Base-by-base conservation (phyloP, 2,797 vertebrate species). In the Cygnus olor region DNA sequence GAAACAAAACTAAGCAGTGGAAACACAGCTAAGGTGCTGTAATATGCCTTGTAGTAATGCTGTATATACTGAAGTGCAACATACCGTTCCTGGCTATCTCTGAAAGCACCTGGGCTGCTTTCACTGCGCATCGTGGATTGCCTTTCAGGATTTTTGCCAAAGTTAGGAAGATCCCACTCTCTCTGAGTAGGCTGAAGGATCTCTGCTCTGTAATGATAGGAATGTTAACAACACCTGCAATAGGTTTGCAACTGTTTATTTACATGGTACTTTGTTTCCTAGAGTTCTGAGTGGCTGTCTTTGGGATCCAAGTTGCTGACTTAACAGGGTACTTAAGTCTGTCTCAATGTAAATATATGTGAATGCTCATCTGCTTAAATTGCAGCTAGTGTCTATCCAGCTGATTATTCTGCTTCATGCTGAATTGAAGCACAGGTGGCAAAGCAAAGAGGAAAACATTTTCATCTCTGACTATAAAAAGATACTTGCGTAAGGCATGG, bases 11-110 rank as follows among this genome's bases (percentile, higher is more conserved):
- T 66, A 5, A 20, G 8, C 57, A 47, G 34, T 56, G 12, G 28
- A 87, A 80, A 5, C 1, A 7, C 7, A 49, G 28, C 28, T 72
- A 11, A 51, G 24, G 32, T 51, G 40, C 70, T 76, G 9, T 51
- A n/a, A 38, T 10, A 16, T 38, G 53, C 45, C 36, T 85, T 40
- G 17, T 61, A 47, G 74, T 60, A 86, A 40, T 11, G 6, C 25
- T 61, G 38, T 1, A 40, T 32, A 7, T 32, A 10, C 63, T 32
- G 32, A 28, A 65, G 51, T 30, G 58, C 4, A n/a, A 64, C 98
- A 12, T 96, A 99, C 99, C 98, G 83, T 99, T 98, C 93, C 98
- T 98, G 73, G 98, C 98, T 97, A 99, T 98, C 96, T 99, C 98
- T 68, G 98, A 98, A 66, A 99, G 98, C 91, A 99, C 94, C 61